A percentile compares a stretch with the other conserved stretches of the same genome.
Evolutionary conservation across 2,113 vertebrate species (phyloP).

Genomic region (Beaufortia kweichowensis): DNA sequence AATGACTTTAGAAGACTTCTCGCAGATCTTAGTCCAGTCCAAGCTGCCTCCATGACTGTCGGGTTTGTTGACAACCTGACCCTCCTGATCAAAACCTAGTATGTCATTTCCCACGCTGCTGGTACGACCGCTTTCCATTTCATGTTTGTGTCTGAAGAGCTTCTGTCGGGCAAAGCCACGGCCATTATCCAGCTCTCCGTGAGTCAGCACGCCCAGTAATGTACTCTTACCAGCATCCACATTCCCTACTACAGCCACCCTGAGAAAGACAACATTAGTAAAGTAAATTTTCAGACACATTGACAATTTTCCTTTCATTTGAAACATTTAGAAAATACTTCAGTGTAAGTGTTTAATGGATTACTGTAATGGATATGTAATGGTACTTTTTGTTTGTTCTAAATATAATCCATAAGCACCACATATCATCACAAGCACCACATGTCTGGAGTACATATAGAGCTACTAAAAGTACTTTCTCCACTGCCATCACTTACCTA

Average conservation of each 20-base stretch:
- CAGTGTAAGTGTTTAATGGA: too few species aligned
- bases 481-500: slow-evolving; percentile 77
- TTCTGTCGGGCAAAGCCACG: slow-evolving; percentile 97
- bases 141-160: slow-evolving; percentile 97
- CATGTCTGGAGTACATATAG: neutral
- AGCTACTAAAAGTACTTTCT: neutral
- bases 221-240: slow-evolving; percentile 98
- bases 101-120: slow-evolving; percentile 99
- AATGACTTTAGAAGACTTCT: slow-evolving; percentile 97
- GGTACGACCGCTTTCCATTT: slow-evolving; percentile 96
- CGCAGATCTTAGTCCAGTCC: slow-evolving; percentile 98
- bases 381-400: too few species aligned
- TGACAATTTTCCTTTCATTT: too few species aligned
- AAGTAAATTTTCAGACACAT: neutral
- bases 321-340: too few species aligned
- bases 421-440: too few species aligned
- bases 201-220: slow-evolving; percentile 91
- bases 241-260: slow-evolving; percentile 96
- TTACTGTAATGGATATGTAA: too few species aligned
- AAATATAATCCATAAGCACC: too few species aligned
- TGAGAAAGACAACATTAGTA: slow-evolving; percentile 54
- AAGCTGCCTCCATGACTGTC: slow-evolving; percentile 95
- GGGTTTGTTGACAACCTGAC: slow-evolving; percentile 94
- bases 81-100: slow-evolving; percentile 93
- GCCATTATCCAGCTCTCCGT: slow-evolving; percentile 95